phyloP scores from a whole-genome alignment of 2,888 invertebrate genomes.

The Malacosoma neustria region DNA sequence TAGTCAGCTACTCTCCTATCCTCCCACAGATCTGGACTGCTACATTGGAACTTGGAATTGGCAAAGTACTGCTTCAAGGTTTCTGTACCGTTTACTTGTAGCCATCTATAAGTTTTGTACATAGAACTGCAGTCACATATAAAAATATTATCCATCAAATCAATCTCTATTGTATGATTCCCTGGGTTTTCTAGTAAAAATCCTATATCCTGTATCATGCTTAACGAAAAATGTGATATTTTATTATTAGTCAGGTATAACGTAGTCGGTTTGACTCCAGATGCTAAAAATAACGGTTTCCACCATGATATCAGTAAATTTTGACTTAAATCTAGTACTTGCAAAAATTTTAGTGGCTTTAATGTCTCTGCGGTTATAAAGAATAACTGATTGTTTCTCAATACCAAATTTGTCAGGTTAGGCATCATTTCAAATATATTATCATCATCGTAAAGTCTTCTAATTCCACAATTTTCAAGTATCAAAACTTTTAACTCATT shows the following conservation, averaged over 20 bases:
- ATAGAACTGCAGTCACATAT: constrained; percentile 69
- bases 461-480: constrained; percentile 67
- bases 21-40: constrained; percentile 61
- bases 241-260: constrained; percentile 69
- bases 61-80: constrained; percentile 42
- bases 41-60: constrained; percentile 50
- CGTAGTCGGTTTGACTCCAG: constrained; percentile 48
- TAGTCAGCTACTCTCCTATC: constrained; percentile 53
- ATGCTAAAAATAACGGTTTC: constrained; percentile 55
- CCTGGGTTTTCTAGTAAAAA: constrained; percentile 46
- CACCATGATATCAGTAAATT: constrained; percentile 73
- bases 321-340: constrained; percentile 63
- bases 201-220: constrained; percentile 74
- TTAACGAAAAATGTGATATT: constrained; percentile 65
- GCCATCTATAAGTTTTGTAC: constrained; percentile 54
- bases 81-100: constrained; percentile 45
- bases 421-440: constrained; percentile 68
- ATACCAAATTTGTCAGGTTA: constrained; percentile 60
- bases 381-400: constrained; percentile 63
- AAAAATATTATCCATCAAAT: constrained; percentile 70
- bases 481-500: constrained; percentile 59
- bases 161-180: constrained; percentile 38
- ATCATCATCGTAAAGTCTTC: constrained; percentile 44
- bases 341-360: constrained; percentile 49
- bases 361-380: constrained; percentile 54